Percentiles rank a stretch among this genome's conserved stretches.
These are phyloP conservation scores for Emys orbicularis DNA, from an alignment of 2,797 vertebrate species.

Conservation along the genomic window DNA sequence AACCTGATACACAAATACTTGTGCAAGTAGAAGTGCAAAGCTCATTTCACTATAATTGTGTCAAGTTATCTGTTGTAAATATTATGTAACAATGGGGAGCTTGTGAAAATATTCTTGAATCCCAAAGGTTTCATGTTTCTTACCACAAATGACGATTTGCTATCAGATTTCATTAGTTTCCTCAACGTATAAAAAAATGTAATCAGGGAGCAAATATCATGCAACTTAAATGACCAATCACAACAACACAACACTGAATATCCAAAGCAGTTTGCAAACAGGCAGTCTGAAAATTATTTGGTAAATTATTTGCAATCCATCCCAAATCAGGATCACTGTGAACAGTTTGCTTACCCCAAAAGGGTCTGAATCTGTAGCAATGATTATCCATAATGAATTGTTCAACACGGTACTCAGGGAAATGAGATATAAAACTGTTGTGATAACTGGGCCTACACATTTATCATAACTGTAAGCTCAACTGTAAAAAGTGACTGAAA, in stretches of 20 bases:
- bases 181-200: background rate
- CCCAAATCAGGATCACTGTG: conserved; percentile 7
- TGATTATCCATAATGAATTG: conserved; percentile 33
- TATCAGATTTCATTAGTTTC: background rate
- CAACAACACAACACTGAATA: conserved; percentile 2
- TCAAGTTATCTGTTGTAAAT: background rate
- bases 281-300: background rate
- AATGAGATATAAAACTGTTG: background rate
- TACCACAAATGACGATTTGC: background rate
- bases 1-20: background rate
- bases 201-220: conserved; percentile 19
- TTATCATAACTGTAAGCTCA: background rate
- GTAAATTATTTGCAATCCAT: conserved; percentile 37
- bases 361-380: conserved; percentile 43
- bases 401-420: conserved; percentile 29
- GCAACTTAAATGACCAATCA: conserved; percentile 3
- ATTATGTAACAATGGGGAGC: background rate
- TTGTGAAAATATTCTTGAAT: background rate
- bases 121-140: too few relatives aligned
- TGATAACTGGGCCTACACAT: background rate
- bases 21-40: background rate
- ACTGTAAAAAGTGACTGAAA: background rate
- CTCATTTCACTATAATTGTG: background rate
- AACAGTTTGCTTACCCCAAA: background rate
- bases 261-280: conserved; percentile 53